Base-by-base conservation (phyloP, 2,797 vertebrate genomes). In the Artibeus lituratus region DNA sequence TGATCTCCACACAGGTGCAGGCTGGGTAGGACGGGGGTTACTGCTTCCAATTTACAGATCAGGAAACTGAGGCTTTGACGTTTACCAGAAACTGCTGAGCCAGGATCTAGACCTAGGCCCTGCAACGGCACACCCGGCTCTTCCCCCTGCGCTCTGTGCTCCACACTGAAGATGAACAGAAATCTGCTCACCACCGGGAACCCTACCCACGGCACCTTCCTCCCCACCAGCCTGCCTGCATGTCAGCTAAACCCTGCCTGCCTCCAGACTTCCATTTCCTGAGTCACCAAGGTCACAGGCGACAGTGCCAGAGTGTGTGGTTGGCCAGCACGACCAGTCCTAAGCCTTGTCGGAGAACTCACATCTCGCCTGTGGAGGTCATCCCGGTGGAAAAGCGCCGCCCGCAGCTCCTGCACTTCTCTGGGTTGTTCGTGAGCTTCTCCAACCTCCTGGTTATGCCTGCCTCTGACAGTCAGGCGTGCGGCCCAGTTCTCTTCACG, bases 291-390 rank as follows among this genome's bases (percentile, higher is more conserved):
- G 51, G 49, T 44, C 82, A 47, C 24, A 83, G 67, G 85, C 32
- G 39, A 73, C 18, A n/a, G 59, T 65, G 37, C 69, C 29, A 14
- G 39, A 57, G 51, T 9, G 22, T 0, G 0, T 0, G 0, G 32
- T 0, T 42, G 57, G 37, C 51, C 24, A 2, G 80, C 32, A 1
- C 1, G 24, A 9, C 42, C 1, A 0, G 5, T 32, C 72, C n/a
- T 8, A 4, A 16, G 29, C 18, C 80, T 59, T 35, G 35, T 37
- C 77, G 37, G 1, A 24, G 11, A 5, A 53, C 96, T 94, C 73
- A 98, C 97, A 97, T 90, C 8, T 77, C 1, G 0, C 26, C 18
- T n/a, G 18, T 4, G 0, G 81, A 16, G 44, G 88, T 16, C 97
- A 98, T 97, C 83, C 59, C 19, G 12, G 51, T 5, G 21, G 37